Evolutionary conservation across 2,888 invertebrate species (phyloP).

Genomic region (Eilema sororculum): DNA sequence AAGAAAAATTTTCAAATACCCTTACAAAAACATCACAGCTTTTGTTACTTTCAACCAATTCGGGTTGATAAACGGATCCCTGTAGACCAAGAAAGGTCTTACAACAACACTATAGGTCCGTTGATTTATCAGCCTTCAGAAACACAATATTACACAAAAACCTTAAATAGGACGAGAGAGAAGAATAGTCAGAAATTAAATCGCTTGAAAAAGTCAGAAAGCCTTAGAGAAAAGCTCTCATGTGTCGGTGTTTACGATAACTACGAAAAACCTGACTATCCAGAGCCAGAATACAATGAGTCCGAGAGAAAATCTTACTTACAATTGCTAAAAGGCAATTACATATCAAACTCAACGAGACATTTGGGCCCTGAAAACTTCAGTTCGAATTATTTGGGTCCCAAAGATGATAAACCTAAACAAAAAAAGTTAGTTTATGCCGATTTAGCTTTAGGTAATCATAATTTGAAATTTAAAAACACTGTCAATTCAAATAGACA

Average conservation of each 20-base stretch:
- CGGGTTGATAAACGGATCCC: slow-evolving; percentile 87
- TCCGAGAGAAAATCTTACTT: slow-evolving; percentile 80
- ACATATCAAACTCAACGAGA: slow-evolving; percentile 84
- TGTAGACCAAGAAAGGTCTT: slow-evolving; percentile 79
- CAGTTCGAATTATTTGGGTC: slow-evolving; percentile 73
- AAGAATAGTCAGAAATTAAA: slow-evolving; percentile 81
- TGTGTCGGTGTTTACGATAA: slow-evolving; percentile 84
- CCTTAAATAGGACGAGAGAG: slow-evolving; percentile 81
- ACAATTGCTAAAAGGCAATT: slow-evolving; percentile 81
- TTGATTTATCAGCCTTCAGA: slow-evolving; percentile 80
- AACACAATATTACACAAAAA: slow-evolving; percentile 81
- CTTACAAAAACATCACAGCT: slow-evolving; percentile 89
- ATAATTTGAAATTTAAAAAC: slow-evolving; percentile 87
- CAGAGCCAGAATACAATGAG: slow-evolving; percentile 80
- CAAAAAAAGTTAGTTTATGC: slow-evolving; percentile 86
- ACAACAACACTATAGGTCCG: slow-evolving; percentile 82
- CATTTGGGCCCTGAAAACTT: slow-evolving; percentile 75
- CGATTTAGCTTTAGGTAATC: slow-evolving; percentile 85
- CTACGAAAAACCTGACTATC: slow-evolving; percentile 82
- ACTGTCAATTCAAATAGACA: slow-evolving; percentile 87
- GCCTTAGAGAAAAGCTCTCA: slow-evolving; percentile 81
- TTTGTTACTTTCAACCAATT: slow-evolving; percentile 89
- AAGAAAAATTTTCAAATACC: slow-evolving; percentile 89
- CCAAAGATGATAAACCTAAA: slow-evolving; percentile 79
- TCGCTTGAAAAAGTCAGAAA: slow-evolving; percentile 83